Conservation (phyloP, 2,797 vertebrate species). For the Picus viridis region DNA sequence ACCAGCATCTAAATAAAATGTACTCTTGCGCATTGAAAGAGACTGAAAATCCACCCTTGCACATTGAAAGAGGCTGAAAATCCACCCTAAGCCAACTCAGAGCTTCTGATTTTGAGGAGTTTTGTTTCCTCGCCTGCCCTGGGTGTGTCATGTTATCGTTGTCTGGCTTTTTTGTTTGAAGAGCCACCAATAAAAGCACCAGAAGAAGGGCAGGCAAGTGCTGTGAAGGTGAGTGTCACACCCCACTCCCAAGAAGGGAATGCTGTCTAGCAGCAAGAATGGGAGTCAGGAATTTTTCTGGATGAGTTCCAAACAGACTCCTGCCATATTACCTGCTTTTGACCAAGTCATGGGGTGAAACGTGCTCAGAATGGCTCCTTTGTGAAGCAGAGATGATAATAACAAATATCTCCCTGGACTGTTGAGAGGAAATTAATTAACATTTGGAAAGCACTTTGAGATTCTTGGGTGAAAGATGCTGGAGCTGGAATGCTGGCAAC, state of each 20-base stretch:
- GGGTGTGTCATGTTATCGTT: not conserved
- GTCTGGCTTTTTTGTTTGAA: not conserved
- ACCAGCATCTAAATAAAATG: not conserved
- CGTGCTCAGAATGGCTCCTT: not conserved
- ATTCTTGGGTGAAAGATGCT: conserved; percentile 33
- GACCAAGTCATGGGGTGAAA: not conserved
- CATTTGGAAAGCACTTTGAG: conserved; percentile 38
- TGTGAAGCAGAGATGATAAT: not conserved
- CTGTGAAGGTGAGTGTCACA: not conserved
- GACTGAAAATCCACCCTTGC: not conserved
- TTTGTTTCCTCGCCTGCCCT: not conserved
- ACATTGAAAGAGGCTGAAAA: not conserved
- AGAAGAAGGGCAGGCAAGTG: not conserved
- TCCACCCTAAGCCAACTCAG: not conserved
- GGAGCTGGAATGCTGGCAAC: conserved; percentile 40
- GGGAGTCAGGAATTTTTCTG: not conserved
- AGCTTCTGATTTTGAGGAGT: not conserved
- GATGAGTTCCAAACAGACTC: not conserved
- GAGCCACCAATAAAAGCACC: not conserved
- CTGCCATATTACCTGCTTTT: not conserved
- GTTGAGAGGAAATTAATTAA: conserved; percentile 42
- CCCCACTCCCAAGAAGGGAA: conserved; percentile 47
- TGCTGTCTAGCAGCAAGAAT: conserved; percentile 16
- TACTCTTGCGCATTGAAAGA: not conserved
- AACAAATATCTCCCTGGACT: not conserved